Conservation (phyloP, 1,140 invertebrate genomes). For the Chymomyza costata region DNA sequence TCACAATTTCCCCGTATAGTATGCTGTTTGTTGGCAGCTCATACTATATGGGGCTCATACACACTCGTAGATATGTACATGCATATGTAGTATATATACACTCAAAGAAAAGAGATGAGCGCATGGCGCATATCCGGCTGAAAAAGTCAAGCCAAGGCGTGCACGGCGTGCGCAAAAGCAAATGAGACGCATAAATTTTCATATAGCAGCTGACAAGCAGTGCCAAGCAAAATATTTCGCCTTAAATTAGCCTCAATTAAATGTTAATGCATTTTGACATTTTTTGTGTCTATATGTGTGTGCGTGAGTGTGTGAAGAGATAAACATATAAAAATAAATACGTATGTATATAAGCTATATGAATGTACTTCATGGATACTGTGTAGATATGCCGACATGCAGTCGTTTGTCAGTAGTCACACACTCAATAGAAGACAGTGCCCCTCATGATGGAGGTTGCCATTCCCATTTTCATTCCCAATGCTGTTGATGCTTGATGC, state of each 20-base stretch:
- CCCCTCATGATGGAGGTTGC: not conserved
- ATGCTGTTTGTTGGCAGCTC: too few species aligned
- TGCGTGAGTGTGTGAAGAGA: slow-evolving; percentile 21
- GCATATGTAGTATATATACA: too few species aligned
- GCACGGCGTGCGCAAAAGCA: slow-evolving; percentile 9
- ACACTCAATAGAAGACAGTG: slow-evolving; percentile 10
- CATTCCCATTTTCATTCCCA: not conserved
- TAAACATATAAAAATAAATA: slow-evolving; percentile 30
- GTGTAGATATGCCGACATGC: not conserved
- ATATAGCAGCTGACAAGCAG: slow-evolving; percentile 42
- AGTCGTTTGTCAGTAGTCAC: slow-evolving; percentile 26
- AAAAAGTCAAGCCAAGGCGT: slow-evolving; percentile 16
- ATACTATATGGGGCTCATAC: too few species aligned
- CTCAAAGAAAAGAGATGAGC: too few species aligned
- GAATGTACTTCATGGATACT: slow-evolving; percentile 10
- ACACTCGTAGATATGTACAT: too few species aligned
- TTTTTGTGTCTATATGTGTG: slow-evolving; percentile 51
- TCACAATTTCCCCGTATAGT: slow-evolving; percentile 42
- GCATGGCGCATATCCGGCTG: slow-evolving; percentile 51
- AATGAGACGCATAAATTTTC: slow-evolving; percentile 72
- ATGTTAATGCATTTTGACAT: slow-evolving; percentile 76
- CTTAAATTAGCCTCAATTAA: slow-evolving; percentile 76
- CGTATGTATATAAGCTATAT: slow-evolving; percentile 22
- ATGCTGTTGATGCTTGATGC: not conserved
- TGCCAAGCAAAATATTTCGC: slow-evolving; percentile 66